Evolutionary conservation across 2,888 invertebrate species (phyloP).

Genomic region (Iselma pallidipennis): DNA sequence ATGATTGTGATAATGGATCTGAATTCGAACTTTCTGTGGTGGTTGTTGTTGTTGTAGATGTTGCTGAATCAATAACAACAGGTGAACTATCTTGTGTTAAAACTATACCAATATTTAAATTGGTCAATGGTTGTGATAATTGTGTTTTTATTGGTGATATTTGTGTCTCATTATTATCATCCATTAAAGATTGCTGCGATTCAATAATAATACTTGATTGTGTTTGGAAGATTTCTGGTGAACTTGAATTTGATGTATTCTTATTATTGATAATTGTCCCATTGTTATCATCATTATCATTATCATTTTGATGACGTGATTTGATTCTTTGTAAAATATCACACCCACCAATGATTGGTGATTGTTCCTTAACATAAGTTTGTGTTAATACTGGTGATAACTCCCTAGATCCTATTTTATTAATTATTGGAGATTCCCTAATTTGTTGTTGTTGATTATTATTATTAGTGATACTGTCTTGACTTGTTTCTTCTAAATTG

Average conservation of each 20-base stretch:
- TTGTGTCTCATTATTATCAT: conserved; percentile 5
- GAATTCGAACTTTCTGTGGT: conserved; percentile 5
- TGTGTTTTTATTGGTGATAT: conserved; percentile 8
- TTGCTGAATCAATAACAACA: conserved; percentile 16
- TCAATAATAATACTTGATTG: no score
- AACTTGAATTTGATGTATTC: conserved; percentile 21
- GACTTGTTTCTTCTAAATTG: not conserved
- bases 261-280: no score
- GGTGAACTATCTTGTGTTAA: conserved; percentile 31
- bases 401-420: conserved; percentile 21
- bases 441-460: not conserved
- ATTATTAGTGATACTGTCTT: not conserved
- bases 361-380: conserved; percentile 16
- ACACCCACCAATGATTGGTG: conserved; percentile 34
- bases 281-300: not conserved
- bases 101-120: conserved; percentile 26
- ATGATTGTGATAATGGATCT: conserved; percentile 21
- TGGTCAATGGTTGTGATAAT: conserved; percentile 10
- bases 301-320: conserved; percentile 3
- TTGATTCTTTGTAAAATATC: conserved; percentile 22
- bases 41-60: conserved; percentile 5
- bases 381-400: conserved; percentile 35
- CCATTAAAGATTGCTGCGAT: no score
- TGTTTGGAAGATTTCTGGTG: conserved; percentile 22
- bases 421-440: conserved; percentile 35